Conservation (phyloP, 2,888 invertebrate genomes). For the Sphaerophoria rueppellii region DNA sequence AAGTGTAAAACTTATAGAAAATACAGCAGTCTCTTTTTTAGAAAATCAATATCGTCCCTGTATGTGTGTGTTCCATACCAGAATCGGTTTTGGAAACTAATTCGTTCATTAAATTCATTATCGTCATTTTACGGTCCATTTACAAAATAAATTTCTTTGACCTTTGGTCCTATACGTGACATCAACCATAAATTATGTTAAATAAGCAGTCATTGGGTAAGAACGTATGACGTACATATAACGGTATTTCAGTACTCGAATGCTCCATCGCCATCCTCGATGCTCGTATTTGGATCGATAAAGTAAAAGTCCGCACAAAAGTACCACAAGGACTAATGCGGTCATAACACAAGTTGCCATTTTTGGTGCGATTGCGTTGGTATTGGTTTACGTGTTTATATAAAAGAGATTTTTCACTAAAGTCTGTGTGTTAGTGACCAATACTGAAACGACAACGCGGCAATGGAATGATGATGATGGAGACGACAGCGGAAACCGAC, state of each 20-base stretch:
- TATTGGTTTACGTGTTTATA: not conserved
- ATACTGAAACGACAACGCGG: not conserved
- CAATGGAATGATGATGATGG: too few species aligned
- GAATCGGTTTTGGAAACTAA: constrained; percentile 49
- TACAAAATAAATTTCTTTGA: constrained; percentile 59
- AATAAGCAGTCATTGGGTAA: constrained; percentile 64
- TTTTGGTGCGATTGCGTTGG: constrained; percentile 18
- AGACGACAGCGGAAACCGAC: constrained; percentile 1
- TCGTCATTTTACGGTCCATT: constrained; percentile 67
- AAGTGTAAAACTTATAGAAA: too few species aligned
- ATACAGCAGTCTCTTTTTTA: too few species aligned
- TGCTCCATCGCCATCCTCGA: not conserved
- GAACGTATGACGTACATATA: constrained; percentile 4
- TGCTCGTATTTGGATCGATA: constrained; percentile 40
- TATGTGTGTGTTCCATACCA: too few species aligned
- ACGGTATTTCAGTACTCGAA: constrained; percentile 6
- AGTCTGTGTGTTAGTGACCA: constrained; percentile 34
- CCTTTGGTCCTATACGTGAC: constrained; percentile 67
- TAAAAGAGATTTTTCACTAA: too few species aligned
- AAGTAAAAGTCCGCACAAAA: constrained; percentile 31
- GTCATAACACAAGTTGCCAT: constrained; percentile 60
- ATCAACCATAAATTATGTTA: constrained; percentile 68
- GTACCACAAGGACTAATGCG: constrained; percentile 60
- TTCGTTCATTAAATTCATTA: constrained; percentile 67
- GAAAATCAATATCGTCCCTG: too few species aligned